Conservation (phyloP, 1,140 invertebrate species). For the Melanaphis sacchari region DNA sequence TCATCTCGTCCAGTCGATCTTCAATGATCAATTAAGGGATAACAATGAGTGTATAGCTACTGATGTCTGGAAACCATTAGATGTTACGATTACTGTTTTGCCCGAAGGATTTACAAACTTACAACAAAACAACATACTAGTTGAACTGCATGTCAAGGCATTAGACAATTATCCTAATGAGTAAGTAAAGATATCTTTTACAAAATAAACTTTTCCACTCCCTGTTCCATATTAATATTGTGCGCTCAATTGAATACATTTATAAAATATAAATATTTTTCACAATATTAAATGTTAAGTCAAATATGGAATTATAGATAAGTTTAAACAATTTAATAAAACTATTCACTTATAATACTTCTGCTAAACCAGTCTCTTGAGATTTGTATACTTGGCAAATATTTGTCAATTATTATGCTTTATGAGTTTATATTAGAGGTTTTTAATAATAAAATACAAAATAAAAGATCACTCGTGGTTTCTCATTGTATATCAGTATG, state of each 20-base stretch:
- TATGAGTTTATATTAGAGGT: background rate
- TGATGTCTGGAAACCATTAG: constrained; percentile 71
- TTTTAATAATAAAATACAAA: background rate
- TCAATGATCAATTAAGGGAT: constrained; percentile 70
- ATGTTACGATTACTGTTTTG: constrained; percentile 72
- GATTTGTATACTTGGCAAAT: background rate
- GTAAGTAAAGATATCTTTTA: constrained; percentile 65
- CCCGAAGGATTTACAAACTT: constrained; percentile 63
- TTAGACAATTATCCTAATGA: constrained; percentile 74
- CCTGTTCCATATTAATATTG: background rate
- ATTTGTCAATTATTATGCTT: background rate
- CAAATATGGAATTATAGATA: background rate
- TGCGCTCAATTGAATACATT: background rate
- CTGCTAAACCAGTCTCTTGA: background rate
- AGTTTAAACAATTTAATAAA: too few relatives aligned
- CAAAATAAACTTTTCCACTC: constrained; percentile 58
- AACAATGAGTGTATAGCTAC: constrained; percentile 66
- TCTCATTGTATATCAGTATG: too few relatives aligned
- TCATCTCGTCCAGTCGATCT: constrained; percentile 68
- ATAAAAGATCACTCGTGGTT: background rate
- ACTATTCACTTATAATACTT: background rate
- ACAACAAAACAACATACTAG: constrained; percentile 71
- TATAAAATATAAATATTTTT: constrained; percentile 30
- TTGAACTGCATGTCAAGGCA: constrained; percentile 76
- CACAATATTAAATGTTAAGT: background rate